These are phyloP conservation scores for Latheticus oryzae DNA, from an alignment of 2,888 invertebrate species.

Conservation along the genomic window DNA sequence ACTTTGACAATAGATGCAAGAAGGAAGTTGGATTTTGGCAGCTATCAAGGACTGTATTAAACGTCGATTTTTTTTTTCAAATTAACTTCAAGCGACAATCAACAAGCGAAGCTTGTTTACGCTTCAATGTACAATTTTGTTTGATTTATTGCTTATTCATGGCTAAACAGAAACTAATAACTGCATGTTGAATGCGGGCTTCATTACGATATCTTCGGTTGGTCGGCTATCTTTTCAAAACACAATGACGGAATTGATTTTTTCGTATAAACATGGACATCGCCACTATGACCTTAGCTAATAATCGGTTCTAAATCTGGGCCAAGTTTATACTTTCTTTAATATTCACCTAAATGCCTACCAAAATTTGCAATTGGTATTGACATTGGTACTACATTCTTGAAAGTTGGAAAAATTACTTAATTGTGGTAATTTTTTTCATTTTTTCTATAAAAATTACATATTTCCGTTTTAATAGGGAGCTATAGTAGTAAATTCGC, in stretches of 20 bases:
- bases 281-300: conserved; percentile 20
- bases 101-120: conserved; percentile 17
- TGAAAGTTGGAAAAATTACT: too few species aligned
- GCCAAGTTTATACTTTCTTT: conserved; percentile 50
- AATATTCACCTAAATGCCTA: conserved; percentile 41
- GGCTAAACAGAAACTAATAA: conserved; percentile 18
- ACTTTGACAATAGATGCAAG: too few species aligned
- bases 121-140: conserved; percentile 13
- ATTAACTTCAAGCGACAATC: conserved; percentile 8
- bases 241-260: conserved; percentile 32
- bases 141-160: conserved; percentile 23
- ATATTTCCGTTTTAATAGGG: conserved; percentile 31
- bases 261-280: conserved; percentile 12
- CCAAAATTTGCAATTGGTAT: conserved; percentile 39
- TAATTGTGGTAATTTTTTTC: conserved; percentile 6
- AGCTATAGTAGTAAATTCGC: conserved; percentile 27
- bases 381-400: conserved; percentile 45
- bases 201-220: conserved; percentile 12
- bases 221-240: too few species aligned
- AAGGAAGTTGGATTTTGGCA: too few species aligned
- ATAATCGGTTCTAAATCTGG: conserved; percentile 26
- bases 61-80: conserved; percentile 17
- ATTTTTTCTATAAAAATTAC: conserved; percentile 1
- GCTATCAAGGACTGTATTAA: conserved; percentile 12
- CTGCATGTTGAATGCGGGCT: conserved; percentile 19